Percentiles rank a stretch among this genome's conserved stretches.
These are phyloP conservation scores for Podotricha telesiphe DNA, from an alignment of 2,888 invertebrate genomes.

Conservation along the genomic window DNA sequence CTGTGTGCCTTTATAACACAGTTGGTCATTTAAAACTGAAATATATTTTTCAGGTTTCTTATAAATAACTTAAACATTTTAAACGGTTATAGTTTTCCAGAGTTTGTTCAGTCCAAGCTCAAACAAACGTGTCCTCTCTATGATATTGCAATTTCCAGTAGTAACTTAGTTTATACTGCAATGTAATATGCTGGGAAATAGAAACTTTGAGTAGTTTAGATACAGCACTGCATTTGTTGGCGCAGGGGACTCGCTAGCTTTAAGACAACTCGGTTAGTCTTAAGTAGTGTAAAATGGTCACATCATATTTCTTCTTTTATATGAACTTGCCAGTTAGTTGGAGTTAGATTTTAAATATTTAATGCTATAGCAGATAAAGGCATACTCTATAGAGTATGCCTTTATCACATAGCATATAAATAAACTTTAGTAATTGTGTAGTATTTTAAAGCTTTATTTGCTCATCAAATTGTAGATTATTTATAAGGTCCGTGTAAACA, in stretches of 20 bases:
- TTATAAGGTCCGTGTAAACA: no score
- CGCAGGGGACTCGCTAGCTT: background rate
- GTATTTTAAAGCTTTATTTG: no score
- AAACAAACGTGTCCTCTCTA: conserved; percentile 30
- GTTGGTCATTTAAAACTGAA: background rate
- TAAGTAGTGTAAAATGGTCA: background rate
- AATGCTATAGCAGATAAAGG: no score
- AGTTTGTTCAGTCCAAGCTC: conserved; percentile 13
- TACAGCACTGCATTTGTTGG: conserved; percentile 28
- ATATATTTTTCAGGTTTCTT: background rate
- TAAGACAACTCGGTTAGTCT: conserved; percentile 23
- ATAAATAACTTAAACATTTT: background rate
- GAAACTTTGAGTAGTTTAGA: conserved; percentile 32
- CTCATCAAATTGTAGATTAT: no score
- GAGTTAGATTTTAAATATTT: background rate
- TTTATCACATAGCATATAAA: no score
- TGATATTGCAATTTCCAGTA: conserved; percentile 29
- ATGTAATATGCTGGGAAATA: conserved; percentile 29
- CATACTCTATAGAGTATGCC: no score
- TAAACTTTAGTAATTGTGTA: no score
- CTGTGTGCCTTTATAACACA: no score
- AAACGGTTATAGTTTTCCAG: background rate
- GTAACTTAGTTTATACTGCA: conserved; percentile 23
- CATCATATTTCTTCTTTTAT: background rate
- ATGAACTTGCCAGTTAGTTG: background rate